Evolutionary conservation across 2,888 invertebrate species (phyloP).

Genomic region (Uloborus plumipes): DNA sequence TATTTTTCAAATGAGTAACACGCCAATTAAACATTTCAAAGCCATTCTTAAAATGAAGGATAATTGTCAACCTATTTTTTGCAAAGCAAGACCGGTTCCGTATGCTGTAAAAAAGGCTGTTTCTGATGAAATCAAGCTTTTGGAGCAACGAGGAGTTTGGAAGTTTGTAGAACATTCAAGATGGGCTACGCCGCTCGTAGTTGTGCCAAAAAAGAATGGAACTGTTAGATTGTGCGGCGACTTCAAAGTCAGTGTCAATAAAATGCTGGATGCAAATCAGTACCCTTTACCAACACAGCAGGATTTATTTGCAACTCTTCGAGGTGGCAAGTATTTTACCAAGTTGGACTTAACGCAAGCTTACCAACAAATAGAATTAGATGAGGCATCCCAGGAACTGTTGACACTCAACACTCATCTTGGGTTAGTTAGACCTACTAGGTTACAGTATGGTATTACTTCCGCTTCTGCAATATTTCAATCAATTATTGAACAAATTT

Average conservation of each 20-base stretch:
- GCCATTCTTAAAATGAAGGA: conserved; percentile 10
- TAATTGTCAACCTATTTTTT: conserved; percentile 15
- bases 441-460: not conserved
- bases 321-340: too few species aligned
- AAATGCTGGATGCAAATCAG: not conserved
- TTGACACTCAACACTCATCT: not conserved
- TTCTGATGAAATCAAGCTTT: conserved; percentile 16
- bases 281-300: not conserved
- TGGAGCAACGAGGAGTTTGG: not conserved
- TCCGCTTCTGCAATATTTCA: not conserved
- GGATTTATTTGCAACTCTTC: too few species aligned
- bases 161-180: conserved; percentile 26
- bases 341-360: too few species aligned
- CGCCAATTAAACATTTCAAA: conserved; percentile 23
- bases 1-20: not conserved
- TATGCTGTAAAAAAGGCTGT: conserved; percentile 22
- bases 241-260: conserved; percentile 19
- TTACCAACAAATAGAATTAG: too few species aligned
- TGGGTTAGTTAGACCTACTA: conserved; percentile 12
- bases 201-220: conserved; percentile 10
- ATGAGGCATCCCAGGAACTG: too few species aligned
- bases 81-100: conserved; percentile 17
- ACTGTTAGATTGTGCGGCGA: not conserved
- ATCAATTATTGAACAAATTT: too few species aligned
- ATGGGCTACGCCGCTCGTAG: conserved; percentile 5